Conservation (phyloP, 1,140 invertebrate genomes). For the Rhagoletis zephyria region DNA sequence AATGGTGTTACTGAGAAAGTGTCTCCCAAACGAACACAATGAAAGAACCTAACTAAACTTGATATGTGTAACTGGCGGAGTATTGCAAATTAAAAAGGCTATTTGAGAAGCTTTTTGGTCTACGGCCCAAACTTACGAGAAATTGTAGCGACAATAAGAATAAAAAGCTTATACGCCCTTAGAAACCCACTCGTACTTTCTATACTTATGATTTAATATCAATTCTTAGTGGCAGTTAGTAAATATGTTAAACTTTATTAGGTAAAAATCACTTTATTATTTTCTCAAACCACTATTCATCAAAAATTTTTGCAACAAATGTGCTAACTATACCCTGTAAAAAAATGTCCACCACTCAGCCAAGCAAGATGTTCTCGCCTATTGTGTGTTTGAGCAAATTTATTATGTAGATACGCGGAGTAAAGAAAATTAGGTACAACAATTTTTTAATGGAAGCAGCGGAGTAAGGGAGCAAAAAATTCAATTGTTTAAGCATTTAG, state of each 20-base stretch:
- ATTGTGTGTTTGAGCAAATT: background rate
- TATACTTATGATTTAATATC: too few relatives aligned
- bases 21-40: too few relatives aligned
- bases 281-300: conserved; percentile 13
- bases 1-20: too few relatives aligned
- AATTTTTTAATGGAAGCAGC: background rate
- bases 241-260: background rate
- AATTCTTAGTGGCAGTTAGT: too few relatives aligned
- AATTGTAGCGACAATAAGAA: too few relatives aligned
- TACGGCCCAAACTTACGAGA: too few relatives aligned
- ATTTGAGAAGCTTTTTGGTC: too few relatives aligned
- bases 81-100: too few relatives aligned
- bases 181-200: too few relatives aligned
- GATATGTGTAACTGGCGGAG: too few relatives aligned
- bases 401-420: background rate
- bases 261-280: conserved; percentile 6
- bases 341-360: background rate
- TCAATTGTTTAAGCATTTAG: conserved; percentile 59
- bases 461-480: conserved; percentile 42
- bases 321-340: background rate
- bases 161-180: too few relatives aligned
- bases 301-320: conserved; percentile 1
- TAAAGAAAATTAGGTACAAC: background rate
- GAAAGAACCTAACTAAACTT: too few relatives aligned
- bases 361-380: background rate